A percentile compares a stretch with the other conserved stretches of the same genome.
Evolutionary conservation across 2,113 vertebrate species (phyloP).

Genomic region (Xenopus tropicalis): DNA sequence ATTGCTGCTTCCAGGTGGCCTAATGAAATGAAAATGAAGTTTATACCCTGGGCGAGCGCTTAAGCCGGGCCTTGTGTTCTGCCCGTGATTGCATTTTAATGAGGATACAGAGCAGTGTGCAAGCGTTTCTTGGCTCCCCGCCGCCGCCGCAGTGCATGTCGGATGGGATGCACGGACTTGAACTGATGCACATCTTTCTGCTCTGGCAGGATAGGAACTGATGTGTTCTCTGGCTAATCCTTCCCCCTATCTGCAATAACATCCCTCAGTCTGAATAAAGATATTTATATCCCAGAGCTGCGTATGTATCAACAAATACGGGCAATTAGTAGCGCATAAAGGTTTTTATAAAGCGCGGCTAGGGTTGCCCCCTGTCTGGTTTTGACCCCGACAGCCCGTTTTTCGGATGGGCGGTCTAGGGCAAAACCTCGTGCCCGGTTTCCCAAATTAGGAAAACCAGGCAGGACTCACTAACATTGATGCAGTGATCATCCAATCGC

Average conservation of each 20-base stretch:
- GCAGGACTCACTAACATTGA: too few relatives aligned
- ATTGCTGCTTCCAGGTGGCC: conserved; percentile 71
- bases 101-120: conserved; percentile 70
- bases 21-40: conserved; percentile 75
- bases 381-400: too few relatives aligned
- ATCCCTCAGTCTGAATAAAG: too few relatives aligned
- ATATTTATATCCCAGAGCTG: too few relatives aligned
- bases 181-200: background rate
- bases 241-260: background rate
- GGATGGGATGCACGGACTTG: conserved; percentile 32
- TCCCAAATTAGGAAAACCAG: too few relatives aligned
- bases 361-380: too few relatives aligned
- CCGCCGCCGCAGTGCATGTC: conserved; percentile 54
- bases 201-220: background rate
- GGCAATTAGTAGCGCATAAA: too few relatives aligned
- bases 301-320: too few relatives aligned
- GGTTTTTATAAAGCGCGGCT: too few relatives aligned
- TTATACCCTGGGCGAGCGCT: conserved; percentile 65
- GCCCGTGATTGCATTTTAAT: conserved; percentile 73
- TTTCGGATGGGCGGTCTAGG: too few relatives aligned
- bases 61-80: conserved; percentile 65
- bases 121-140: conserved; percentile 68
- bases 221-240: conserved; percentile 10
- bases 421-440: too few relatives aligned
- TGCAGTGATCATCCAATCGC: too few relatives aligned